Conservation (phyloP, 2,797 vertebrate genomes). For the Lepilemur septentrionalis region DNA sequence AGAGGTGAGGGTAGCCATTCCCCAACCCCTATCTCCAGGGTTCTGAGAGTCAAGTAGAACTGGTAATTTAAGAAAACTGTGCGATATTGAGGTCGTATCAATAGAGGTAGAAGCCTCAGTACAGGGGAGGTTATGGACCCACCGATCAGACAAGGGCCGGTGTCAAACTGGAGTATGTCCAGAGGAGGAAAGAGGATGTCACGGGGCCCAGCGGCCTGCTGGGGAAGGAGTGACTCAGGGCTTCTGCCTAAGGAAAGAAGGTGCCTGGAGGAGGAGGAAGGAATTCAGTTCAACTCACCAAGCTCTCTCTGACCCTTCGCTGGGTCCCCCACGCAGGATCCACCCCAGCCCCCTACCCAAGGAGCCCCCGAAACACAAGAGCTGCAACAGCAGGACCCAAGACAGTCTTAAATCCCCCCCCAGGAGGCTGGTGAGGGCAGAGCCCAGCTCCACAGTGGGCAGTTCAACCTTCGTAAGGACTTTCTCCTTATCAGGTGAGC, state of each 20-base stretch:
- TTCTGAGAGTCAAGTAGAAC: background rate
- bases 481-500: background rate
- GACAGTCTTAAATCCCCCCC: background rate
- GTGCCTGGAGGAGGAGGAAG: background rate
- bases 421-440: background rate
- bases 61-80: background rate
- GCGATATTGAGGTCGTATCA: background rate
- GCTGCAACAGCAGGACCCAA: too few species aligned
- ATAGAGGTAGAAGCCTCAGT: background rate
- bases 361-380: background rate
- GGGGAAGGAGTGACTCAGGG: background rate
- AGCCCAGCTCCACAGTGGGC: background rate
- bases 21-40: background rate
- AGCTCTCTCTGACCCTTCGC: background rate
- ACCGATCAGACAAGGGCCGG: background rate
- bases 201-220: background rate
- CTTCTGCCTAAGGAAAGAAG: background rate
- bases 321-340: background rate
- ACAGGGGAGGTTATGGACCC: background rate
- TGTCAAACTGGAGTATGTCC: accelerated
- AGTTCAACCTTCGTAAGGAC: background rate
- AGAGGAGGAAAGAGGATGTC: background rate
- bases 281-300: background rate
- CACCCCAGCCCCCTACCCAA: background rate
- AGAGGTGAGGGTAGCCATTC: accelerated